phyloP scores from a whole-genome alignment of 1,140 invertebrate species.

The Hypsibius dujardini region DNA sequence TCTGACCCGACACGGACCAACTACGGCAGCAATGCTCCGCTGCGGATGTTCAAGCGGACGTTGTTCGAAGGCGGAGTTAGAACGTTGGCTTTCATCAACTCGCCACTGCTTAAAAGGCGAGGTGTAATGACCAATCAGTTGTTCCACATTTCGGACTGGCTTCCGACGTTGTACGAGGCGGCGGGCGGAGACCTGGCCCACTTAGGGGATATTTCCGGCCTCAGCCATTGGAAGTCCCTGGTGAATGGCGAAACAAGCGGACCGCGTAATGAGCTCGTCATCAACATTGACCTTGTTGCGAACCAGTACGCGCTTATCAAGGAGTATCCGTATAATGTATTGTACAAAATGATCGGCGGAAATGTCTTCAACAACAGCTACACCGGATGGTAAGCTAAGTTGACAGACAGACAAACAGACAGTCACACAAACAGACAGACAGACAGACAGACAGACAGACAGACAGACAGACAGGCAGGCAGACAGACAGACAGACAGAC shows the following conservation, averaged over 20 bases:
- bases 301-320: constrained; percentile 24
- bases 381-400: too few relatives aligned
- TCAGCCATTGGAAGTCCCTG: constrained; percentile 27
- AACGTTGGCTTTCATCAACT: not conserved
- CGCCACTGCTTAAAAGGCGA: not conserved
- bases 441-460: too few relatives aligned
- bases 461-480: too few relatives aligned
- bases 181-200: constrained; percentile 24
- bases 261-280: constrained; percentile 27
- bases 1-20: not conserved
- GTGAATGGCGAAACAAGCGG: constrained; percentile 21
- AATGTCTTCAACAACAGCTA: too few relatives aligned
- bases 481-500: too few relatives aligned
- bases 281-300: constrained; percentile 29
- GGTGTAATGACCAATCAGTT: constrained; percentile 24
- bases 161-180: constrained; percentile 22
- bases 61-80: not conserved
- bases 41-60: not conserved
- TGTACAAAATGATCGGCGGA: not conserved
- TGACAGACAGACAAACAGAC: too few relatives aligned
- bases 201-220: constrained; percentile 27
- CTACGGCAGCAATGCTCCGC: not conserved
- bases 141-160: constrained; percentile 24
- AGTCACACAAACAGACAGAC: too few relatives aligned
- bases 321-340: not conserved